These are phyloP conservation scores for Hippoglossus stenolepis DNA, from an alignment of 2,113 vertebrate species.

Conservation along the genomic window DNA sequence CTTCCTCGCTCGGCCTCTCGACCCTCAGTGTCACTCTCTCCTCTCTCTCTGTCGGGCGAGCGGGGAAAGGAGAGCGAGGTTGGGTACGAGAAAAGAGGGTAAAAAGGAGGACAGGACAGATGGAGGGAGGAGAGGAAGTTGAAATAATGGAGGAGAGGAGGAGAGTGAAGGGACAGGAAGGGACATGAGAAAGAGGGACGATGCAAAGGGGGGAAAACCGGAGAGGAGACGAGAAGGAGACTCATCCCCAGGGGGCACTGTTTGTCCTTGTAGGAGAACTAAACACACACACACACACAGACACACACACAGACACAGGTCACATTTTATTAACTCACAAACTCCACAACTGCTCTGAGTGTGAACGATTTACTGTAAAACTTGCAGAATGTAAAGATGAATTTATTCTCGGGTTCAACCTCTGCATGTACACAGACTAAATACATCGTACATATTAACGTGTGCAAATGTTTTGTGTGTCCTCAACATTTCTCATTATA, in stretches of 20 bases:
- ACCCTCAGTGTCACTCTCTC: conserved; percentile 21
- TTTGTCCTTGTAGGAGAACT: conserved; percentile 72
- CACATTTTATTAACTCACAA: no score
- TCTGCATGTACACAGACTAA: no score
- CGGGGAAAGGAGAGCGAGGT: no score
- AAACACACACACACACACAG: conserved; percentile 1
- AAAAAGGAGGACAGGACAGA: conserved; percentile 33
- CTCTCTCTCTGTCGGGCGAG: no score
- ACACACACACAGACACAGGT: not conserved
- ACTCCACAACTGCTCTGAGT: no score
- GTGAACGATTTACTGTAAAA: no score
- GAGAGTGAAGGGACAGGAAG: not conserved
- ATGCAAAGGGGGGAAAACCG: not conserved
- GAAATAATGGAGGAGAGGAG: conserved; percentile 6
- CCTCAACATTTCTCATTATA: no score
- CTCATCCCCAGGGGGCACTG: conserved; percentile 83
- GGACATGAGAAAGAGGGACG: not conserved
- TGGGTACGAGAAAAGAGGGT: not conserved
- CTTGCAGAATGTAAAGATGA: no score
- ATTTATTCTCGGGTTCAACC: no score
- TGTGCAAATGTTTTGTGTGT: no score
- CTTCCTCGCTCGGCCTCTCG: conserved; percentile 69
- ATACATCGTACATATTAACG: no score
- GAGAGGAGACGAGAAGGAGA: conserved; percentile 50
- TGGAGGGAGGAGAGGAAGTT: conserved; percentile 10